phyloP scores from a whole-genome alignment of 2,113 vertebrate genomes.

The Hippocampus abdominalis region DNA sequence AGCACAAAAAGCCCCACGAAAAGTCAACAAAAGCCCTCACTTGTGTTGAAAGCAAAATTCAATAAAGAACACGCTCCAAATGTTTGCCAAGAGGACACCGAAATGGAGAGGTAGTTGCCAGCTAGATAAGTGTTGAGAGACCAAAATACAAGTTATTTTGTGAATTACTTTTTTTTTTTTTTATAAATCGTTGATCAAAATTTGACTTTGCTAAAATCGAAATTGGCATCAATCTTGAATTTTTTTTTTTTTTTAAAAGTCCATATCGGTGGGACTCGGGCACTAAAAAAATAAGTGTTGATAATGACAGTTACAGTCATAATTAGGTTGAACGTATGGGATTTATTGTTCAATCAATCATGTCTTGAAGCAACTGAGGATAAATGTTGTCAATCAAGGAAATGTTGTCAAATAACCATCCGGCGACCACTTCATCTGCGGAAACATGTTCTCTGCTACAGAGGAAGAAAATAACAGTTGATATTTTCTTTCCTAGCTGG shows the following conservation, averaged over 20 bases:
- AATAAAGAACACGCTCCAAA: constrained; percentile 1
- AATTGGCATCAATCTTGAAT: no score
- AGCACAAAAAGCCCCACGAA: constrained; percentile 10
- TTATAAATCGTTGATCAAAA: no score
- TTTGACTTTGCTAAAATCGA: no score
- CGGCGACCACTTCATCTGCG: neutral
- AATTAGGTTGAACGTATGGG: neutral
- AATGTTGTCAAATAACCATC: neutral
- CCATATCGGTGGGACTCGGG: no score
- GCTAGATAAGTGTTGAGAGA: constrained; percentile 1
- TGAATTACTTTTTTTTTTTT: no score
- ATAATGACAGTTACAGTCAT: neutral
- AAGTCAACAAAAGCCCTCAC: constrained; percentile 18
- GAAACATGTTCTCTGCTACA: neutral
- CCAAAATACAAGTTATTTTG: no score
- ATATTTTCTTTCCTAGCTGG: constrained; percentile 75
- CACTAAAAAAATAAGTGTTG: no score
- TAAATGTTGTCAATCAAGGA: neutral
- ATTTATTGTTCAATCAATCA: neutral
- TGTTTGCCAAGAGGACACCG: constrained; percentile 3
- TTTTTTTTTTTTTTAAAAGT: no score
- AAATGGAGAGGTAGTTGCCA: neutral
- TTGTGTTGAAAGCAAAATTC: neutral
- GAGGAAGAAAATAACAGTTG: neutral
- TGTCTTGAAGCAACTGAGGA: neutral